Base-by-base conservation (phyloP, 2,797 vertebrate species). In the Gouania willdenowi region DNA sequence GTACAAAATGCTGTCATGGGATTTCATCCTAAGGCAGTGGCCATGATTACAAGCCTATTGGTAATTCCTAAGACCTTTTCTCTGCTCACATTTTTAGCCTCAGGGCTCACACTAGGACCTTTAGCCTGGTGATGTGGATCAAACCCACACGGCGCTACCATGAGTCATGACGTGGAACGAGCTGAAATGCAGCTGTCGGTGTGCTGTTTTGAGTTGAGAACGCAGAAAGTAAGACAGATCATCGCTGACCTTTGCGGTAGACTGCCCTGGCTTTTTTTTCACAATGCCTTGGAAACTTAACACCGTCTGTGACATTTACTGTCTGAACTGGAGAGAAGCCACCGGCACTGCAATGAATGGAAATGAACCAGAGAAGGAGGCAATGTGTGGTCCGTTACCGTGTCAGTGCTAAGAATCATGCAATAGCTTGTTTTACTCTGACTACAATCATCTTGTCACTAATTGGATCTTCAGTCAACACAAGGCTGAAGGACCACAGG, bases 221-320 rank as follows among this genome's bases (percentile, higher is more conserved):
- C 41, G 62, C 41, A 46, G 46, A 53, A 73, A 45, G 68, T 45
- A 30, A 50, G 77, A 35, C 6, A 22, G 59, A 66, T 75, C 62
- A 26, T 57, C 43, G 38, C 48, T 74, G 66, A 77, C 68, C 68
- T 81, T 79, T 75, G 43, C 36, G 28, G 28, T 49, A 57, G 41
- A 25, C 36, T 10, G 34, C 0, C 26, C 41, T 11, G 8, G 53
- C 59, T 59, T 46, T 38, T 45, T 65, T 38, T 45, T 65, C 47
- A 67, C 59, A 67, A 67, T 57, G 54, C 47, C 32, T 36, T 9
- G 36, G 67, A 72, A 82, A 81, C 61, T 35, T 48, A 58, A 75
- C 66, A 69, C 58, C 10, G 48, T 45, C 51, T 60, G 43, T 77
- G 74, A 76, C 79, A 75, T 84, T 78, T 75, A 50, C 52, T 47